These are phyloP conservation scores for Lottia scabra DNA, from an alignment of 2,888 invertebrate genomes.

Conservation along the genomic window DNA sequence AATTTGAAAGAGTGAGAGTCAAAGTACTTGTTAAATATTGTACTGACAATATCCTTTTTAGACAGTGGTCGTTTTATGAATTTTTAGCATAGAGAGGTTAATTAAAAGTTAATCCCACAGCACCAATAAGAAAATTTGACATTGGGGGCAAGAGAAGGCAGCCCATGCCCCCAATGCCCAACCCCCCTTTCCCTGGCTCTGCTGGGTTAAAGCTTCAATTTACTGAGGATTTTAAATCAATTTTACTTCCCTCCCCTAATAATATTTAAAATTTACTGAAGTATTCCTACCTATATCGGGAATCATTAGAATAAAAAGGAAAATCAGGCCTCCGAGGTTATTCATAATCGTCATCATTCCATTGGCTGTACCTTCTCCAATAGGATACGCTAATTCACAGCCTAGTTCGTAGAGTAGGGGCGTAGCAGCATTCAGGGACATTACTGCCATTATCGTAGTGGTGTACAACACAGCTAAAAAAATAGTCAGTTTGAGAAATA, in stretches of 20 bases:
- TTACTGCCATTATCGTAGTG: slow-evolving; percentile 44
- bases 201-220: no score
- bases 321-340: slow-evolving; percentile 53
- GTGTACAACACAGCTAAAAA: slow-evolving; percentile 45
- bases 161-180: no score
- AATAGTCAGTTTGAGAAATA: slow-evolving; percentile 28
- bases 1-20: neutral
- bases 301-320: slow-evolving; percentile 49
- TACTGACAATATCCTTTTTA: neutral
- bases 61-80: no score
- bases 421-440: slow-evolving; percentile 46
- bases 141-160: no score
- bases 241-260: no score
- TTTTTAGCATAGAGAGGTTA: no score
- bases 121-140: no score
- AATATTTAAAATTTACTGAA: neutral
- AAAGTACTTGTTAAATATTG: neutral
- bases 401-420: slow-evolving; percentile 57
- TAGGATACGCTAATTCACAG: slow-evolving; percentile 58
- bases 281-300: slow-evolving; percentile 48
- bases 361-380: slow-evolving; percentile 56
- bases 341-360: slow-evolving; percentile 53
- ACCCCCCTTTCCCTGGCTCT: no score
- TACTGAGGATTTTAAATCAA: no score
- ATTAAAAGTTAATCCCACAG: no score